phyloP scores from a whole-genome alignment of 2,113 vertebrate genomes.

The Deroptyus accipitrinus region DNA sequence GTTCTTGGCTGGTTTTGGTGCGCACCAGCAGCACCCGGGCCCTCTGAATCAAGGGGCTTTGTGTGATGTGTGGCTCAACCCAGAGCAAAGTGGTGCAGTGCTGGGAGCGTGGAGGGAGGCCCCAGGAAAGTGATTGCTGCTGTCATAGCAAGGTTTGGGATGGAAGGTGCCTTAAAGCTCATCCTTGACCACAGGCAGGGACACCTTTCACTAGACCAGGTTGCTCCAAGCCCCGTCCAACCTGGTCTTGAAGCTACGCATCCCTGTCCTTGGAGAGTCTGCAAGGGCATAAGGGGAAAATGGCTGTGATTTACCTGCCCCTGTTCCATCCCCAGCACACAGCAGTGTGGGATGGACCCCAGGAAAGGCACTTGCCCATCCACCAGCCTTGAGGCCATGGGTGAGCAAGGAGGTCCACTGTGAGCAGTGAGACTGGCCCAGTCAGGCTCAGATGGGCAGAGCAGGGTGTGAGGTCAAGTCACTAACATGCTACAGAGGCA shows the following conservation, averaged over 20 bases:
- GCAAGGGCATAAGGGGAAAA: fast-evolving
- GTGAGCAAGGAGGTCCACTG: neutral
- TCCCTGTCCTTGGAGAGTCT: neutral
- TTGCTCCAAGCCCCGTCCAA: neutral
- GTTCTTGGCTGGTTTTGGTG: fast-evolving
- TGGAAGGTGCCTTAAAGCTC: neutral
- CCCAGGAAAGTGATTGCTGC: neutral
- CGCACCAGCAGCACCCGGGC: neutral
- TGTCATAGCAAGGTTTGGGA: neutral
- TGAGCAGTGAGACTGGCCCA: fast-evolving
- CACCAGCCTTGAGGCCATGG: fast-evolving
- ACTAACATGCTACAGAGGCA: fast-evolving
- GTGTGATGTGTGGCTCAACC: neutral
- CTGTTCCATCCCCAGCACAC: neutral
- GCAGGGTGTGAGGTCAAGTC: neutral
- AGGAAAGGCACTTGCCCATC: fast-evolving
- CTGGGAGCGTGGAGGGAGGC: neutral
- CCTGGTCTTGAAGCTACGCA: neutral
- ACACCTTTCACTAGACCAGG: neutral
- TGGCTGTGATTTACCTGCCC: fast-evolving
- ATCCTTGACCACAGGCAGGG: neutral
- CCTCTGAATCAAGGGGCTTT: neutral
- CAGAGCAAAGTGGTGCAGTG: neutral
- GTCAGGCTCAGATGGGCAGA: neutral
- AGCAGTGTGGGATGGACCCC: neutral